phyloP scores from a whole-genome alignment of 1,140 invertebrate species.

The Carcinoscorpius rotundicauda region DNA sequence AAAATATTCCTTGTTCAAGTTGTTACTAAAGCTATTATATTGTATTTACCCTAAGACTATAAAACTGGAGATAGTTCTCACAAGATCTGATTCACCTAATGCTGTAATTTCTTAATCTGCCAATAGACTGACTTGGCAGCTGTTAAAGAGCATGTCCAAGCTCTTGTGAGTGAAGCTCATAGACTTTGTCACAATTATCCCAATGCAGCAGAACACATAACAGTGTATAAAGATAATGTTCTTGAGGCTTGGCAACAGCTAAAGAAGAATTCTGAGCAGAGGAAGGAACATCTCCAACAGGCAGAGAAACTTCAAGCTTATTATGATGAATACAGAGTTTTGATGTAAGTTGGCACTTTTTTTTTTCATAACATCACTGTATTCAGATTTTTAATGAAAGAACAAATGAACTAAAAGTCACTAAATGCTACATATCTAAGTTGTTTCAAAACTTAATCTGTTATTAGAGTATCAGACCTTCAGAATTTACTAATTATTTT shows the following conservation, averaged over 20 bases:
- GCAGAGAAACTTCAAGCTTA: conserved; percentile 70
- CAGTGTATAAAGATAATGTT: conserved; percentile 75
- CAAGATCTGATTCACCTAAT: too few species aligned
- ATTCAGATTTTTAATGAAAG: too few species aligned
- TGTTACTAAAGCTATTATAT: too few species aligned
- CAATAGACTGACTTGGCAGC: conserved; percentile 63
- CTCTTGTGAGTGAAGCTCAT: conserved; percentile 48
- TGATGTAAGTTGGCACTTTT: conserved; percentile 49
- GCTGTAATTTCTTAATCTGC: neutral
- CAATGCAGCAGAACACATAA: conserved; percentile 84
- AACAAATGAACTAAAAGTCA: too few species aligned
- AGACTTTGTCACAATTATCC: conserved; percentile 70
- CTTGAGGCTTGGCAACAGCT: conserved; percentile 65
- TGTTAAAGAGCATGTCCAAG: conserved; percentile 61
- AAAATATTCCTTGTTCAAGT: too few species aligned
- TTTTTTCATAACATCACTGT: too few species aligned
- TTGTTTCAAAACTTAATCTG: too few species aligned
- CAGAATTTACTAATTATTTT: too few species aligned
- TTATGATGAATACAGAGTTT: conserved; percentile 76
- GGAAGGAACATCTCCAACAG: conserved; percentile 66
- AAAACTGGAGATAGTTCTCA: too few species aligned
- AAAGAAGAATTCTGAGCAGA: conserved; percentile 52
- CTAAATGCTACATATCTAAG: too few species aligned
- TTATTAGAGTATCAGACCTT: too few species aligned
- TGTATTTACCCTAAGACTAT: too few species aligned